Evolutionary conservation across 2,797 vertebrate genomes (phyloP), one percentile per base, ranked within the genome.

Genomic region (Protosalanx chinensis): DNA sequence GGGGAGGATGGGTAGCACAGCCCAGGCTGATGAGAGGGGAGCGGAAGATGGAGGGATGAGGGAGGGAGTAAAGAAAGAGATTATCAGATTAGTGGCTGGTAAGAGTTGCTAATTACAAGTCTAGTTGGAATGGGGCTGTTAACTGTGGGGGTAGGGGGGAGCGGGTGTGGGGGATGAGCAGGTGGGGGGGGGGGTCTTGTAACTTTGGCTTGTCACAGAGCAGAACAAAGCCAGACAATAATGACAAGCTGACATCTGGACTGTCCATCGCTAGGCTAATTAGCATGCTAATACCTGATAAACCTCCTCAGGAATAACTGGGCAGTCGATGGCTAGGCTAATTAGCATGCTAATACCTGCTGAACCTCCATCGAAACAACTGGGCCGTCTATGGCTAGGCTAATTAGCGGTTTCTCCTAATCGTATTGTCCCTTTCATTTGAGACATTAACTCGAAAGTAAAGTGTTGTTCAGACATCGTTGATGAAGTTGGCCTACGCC

Each of bases 1-100:
- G 18, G 51, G 49, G 49, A 51, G 49, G 13, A 51, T 51, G 49
- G 49, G 49, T 51, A 13, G 49, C 49, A 8, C 49, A 51, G 49
- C 5, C 49, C 12, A 18, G 49, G 51, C 51, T 53, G 56, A 68
- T 29, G 53, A 57, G 30, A 12, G 33, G n/a, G 53, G n/a, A 63
- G n/a, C 41, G 37, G 53, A 71, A 57, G 65, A 67, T 67, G 72
- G 73, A 79, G 85, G 79, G 78, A 80, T 85, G 90, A 91, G 58
- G 49, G 60, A 62, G 49, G 6, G 27, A 18, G 64, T 3, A 27
- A 13, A 53, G 35, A 72, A 60, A 79, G 67, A 82, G 83, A 85
- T 94, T 93, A 93, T 93, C 91, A 92, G 92, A 91, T 94, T 93
- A 94, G 81, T 86, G 86, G 88, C 89, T 72, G 88, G 88, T 93